Evolutionary conservation across 2,888 invertebrate genomes (phyloP), one percentile per base, ranked within the genome.

Genomic region (Ormyrus thymus): DNA sequence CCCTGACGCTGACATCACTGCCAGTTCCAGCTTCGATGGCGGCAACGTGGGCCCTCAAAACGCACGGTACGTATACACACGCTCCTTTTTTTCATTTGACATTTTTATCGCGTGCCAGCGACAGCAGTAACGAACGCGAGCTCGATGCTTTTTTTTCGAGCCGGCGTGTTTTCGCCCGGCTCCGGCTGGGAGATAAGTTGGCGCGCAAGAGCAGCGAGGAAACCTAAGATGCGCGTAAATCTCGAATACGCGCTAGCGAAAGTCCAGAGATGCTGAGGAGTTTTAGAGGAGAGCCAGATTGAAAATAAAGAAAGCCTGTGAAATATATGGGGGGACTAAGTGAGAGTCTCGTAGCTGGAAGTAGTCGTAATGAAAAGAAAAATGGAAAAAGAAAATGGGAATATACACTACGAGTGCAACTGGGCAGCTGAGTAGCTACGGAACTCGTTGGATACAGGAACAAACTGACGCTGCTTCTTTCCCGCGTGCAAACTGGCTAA

Each of bases 41-140:
- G 94, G 94, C 87, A 95, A 95, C 89, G 96, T 97, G 81, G 97
- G 96, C 83, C 96, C 97, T 66, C 94, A 95, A 86, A 95, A 95
- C 89, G 96, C 95, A 90, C 94, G 97, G 97, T 96, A 91, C 90
- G 92, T 85, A 78, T 70, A 51, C 10, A 50, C 29, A 48, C 45
- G 6, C 51, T 65, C 4, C 50, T 65, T 48, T 65, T 69, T 76
- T 64, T 70, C 70, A 64, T 76, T 70, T 46, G 66, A 59, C 56
- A 59, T 71, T 79, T 66, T 75, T 70, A 73, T 69, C 69, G 51
- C 59, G 58, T 9, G 46, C 43, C 29, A 9, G 6, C 29, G 56
- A 8, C 50, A n/a, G 46, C 62, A 43, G 29, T 29, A 29, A 29
- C 29, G 29, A 29, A 29, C 29, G 29, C 29, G 15, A 6, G 29